Evolutionary conservation across 1,140 invertebrate genomes (phyloP).

Genomic region (Streblospio benedicti): DNA sequence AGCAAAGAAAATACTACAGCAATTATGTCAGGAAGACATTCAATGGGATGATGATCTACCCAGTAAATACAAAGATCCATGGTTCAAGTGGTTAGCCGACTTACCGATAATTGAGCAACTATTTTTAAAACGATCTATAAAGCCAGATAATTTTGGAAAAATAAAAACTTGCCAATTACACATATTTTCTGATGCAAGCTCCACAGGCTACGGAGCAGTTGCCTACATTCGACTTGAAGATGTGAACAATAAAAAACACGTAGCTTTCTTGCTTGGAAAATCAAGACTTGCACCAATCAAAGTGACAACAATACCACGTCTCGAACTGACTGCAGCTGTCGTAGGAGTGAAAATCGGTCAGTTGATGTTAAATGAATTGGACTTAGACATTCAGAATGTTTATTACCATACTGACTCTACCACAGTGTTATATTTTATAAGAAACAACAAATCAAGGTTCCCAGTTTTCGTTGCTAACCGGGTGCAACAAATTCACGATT

Average conservation of each 20-base stretch:
- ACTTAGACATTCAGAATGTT: not conserved
- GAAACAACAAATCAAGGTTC: conserved; percentile 8
- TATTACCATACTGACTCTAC: conserved; percentile 13
- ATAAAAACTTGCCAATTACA: conserved; percentile 3
- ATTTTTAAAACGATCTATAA: conserved; percentile 8
- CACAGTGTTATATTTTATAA: conserved; percentile 14
- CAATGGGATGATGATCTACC: conserved; percentile 22
- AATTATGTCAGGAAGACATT: conserved; percentile 7
- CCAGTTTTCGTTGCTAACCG: conserved; percentile 16
- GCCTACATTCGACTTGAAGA: conserved; percentile 7
- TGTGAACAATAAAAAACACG: not conserved
- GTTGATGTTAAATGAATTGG: not conserved
- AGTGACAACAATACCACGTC: conserved; percentile 13
- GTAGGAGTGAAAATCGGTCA: not conserved
- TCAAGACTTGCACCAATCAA: conserved; percentile 15
- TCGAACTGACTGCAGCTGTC: conserved; percentile 18
- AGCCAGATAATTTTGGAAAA: not conserved
- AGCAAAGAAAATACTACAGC: conserved; percentile 19
- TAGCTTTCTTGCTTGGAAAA: conserved; percentile 16
- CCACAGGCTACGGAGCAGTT: conserved; percentile 12
- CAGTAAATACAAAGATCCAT: conserved; percentile 3
- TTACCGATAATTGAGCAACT: conserved; percentile 1
- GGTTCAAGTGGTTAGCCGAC: conserved; percentile 11
- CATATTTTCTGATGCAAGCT: conserved; percentile 19
- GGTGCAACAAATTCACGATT: not conserved